These are phyloP conservation scores for Gobius niger DNA, from an alignment of 2,113 vertebrate genomes.

Conservation along the genomic window DNA sequence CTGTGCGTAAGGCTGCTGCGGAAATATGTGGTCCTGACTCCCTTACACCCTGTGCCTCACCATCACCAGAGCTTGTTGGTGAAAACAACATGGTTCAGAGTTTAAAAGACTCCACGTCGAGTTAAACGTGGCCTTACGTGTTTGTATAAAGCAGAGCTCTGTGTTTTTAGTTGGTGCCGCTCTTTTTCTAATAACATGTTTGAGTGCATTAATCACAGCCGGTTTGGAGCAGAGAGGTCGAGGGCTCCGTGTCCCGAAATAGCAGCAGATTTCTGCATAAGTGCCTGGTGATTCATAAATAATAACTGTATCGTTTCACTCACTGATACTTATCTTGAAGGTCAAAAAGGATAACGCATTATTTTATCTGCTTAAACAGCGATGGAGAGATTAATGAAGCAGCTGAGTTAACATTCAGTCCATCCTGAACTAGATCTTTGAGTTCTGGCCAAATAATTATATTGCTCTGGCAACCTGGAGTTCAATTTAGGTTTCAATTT, in stretches of 20 bases:
- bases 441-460: too few species aligned
- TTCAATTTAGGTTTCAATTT: too few species aligned
- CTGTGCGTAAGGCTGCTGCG: not conserved
- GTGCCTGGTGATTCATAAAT: not conserved
- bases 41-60: too few species aligned
- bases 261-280: not conserved
- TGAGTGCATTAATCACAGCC: not conserved
- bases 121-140: not conserved
- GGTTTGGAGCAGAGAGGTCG: not conserved
- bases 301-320: not conserved
- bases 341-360: not conserved
- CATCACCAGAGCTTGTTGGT: too few species aligned
- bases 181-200: not conserved
- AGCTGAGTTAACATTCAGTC: not conserved
- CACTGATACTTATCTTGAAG: not conserved
- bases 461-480: too few species aligned
- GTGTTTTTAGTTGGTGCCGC: not conserved
- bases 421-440: too few species aligned
- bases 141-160: not conserved
- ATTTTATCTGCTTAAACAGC: not conserved
- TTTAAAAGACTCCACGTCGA: too few species aligned
- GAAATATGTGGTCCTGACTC: too few species aligned
- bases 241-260: not conserved
- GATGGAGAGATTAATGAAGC: not conserved
- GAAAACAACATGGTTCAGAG: too few species aligned